These are phyloP conservation scores for Onychomys leucogaster DNA, from an alignment of 2,797 vertebrate genomes.

Conservation along the genomic window DNA sequence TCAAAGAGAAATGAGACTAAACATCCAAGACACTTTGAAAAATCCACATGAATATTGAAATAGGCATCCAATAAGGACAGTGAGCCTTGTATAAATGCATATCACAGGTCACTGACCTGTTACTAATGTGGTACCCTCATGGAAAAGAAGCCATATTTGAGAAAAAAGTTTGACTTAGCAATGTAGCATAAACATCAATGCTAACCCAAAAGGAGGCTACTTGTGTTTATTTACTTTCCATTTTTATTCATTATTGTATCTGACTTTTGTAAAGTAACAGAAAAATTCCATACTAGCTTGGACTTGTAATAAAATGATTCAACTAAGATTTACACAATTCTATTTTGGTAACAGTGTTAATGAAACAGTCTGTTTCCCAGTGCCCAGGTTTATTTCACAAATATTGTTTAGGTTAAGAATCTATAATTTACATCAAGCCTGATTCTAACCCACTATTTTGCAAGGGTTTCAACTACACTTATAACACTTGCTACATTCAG, in stretches of 20 bases:
- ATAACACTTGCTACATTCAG: conserved; percentile 13
- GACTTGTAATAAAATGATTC: background rate
- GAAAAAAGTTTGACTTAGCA: background rate
- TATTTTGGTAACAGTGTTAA: background rate
- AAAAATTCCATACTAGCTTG: background rate
- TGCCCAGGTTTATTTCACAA: conserved; percentile 42
- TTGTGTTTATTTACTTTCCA: background rate
- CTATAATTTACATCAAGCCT: background rate
- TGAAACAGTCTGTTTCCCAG: background rate
- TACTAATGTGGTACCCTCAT: conserved; percentile 10
- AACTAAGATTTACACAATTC: background rate
- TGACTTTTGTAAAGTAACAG: background rate
- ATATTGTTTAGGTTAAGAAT: background rate
- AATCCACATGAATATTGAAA: conserved; percentile 50
- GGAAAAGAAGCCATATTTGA: background rate
- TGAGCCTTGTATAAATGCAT: conserved; percentile 58
- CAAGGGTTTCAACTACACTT: background rate
- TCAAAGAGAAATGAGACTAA: conserved; percentile 66
- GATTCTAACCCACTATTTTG: conserved; percentile 2
- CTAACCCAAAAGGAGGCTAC: background rate
- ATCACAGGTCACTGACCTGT: conserved; percentile 56
- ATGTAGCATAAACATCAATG: background rate
- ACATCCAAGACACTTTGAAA: conserved; percentile 66
- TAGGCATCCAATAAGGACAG: conserved; percentile 59
- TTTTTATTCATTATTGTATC: conserved; percentile 24